Percentiles rank a stretch among this genome's conserved stretches.
phyloP scores from a whole-genome alignment of 2,888 invertebrate genomes.

The Cyrtodaria siliqua region DNA sequence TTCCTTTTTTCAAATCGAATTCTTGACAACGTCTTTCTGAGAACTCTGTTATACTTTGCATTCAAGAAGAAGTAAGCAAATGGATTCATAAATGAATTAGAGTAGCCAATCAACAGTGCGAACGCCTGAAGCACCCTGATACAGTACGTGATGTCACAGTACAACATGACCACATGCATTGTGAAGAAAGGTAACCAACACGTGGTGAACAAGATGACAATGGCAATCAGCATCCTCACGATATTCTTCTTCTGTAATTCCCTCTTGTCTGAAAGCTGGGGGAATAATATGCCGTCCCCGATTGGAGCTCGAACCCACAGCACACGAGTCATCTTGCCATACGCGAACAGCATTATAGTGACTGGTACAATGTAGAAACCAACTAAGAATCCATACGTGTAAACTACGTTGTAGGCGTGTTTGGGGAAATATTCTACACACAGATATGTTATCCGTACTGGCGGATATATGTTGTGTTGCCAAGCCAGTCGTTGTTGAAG shows the following conservation, averaged over 20 bases:
- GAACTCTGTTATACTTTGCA: conserved; percentile 68
- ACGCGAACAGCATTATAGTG: conserved; percentile 72
- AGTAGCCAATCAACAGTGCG: conserved; percentile 76
- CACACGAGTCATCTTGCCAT: conserved; percentile 72
- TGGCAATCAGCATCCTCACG: conserved; percentile 76
- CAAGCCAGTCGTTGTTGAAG: conserved; percentile 61
- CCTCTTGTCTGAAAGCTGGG: conserved; percentile 62
- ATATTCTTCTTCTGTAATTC: conserved; percentile 71
- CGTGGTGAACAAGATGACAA: conserved; percentile 76
- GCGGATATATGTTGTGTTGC: conserved; percentile 40
- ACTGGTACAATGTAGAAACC: conserved; percentile 75
- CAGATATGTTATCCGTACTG: conserved; percentile 53
- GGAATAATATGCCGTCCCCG: conserved; percentile 66
- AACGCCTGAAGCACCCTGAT: conserved; percentile 66
- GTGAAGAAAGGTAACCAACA: conserved; percentile 81
- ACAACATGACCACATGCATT: conserved; percentile 67
- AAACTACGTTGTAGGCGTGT: conserved; percentile 53
- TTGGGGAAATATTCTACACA: conserved; percentile 74
- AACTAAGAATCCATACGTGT: conserved; percentile 70
- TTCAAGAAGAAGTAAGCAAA: conserved; percentile 81
- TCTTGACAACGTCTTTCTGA: conserved; percentile 4
- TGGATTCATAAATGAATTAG: conserved; percentile 78
- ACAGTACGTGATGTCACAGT: conserved; percentile 33
- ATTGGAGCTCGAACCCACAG: conserved; percentile 76
- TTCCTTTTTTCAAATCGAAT: background rate